Base-by-base conservation (phyloP, 2,113 vertebrate genomes). In the Fukomys damarensis region DNA sequence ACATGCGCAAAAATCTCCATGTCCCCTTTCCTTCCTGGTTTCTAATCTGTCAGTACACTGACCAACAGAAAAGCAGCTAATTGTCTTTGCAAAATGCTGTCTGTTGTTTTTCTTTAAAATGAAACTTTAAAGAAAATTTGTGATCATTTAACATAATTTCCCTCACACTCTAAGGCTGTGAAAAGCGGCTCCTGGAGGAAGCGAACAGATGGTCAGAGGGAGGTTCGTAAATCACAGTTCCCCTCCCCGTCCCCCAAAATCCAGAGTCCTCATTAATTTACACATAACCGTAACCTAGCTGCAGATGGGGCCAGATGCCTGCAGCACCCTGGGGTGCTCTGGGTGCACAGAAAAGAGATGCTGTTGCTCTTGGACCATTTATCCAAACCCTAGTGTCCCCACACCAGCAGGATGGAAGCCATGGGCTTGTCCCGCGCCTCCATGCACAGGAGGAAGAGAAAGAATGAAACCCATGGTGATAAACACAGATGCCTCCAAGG, bases 161-260 rank as follows among this genome's bases (percentile, higher is more conserved):
- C 89, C 80, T 95, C 93, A 66, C 93, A 95, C 93, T 94, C 81
- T 35, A 52, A 86, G 87, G 11, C 77, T 3, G 82, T 0, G 56
- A 61, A 87, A 96, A 97, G 86, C 13, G 17, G 74, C 59, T 41
- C 83, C 96, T 97, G 32, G 86, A 61, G 95, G 97, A 72, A 97
- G 93, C 9, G 93, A 98, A 93, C 97, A 97, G 97, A 96, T 93
- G 97, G 98, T 91, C 68, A 93, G 79, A 70, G 95, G 96, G 94
- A 68, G 89, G 93, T 49, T 74, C 66, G 41, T 97, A 93, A 97
- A 98, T 98, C 98, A 97, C 74, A 88, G 10, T 0, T 83, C 89
- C 19, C 63, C 17, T 0, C n/a, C 52, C 41, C 28, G 26, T 8
- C 28, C 83, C 79, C 20, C 13, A 20, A 41, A 90, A 88, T 74